phyloP scores from a whole-genome alignment of 2,797 vertebrate species.

The Cyclura pinguis region DNA sequence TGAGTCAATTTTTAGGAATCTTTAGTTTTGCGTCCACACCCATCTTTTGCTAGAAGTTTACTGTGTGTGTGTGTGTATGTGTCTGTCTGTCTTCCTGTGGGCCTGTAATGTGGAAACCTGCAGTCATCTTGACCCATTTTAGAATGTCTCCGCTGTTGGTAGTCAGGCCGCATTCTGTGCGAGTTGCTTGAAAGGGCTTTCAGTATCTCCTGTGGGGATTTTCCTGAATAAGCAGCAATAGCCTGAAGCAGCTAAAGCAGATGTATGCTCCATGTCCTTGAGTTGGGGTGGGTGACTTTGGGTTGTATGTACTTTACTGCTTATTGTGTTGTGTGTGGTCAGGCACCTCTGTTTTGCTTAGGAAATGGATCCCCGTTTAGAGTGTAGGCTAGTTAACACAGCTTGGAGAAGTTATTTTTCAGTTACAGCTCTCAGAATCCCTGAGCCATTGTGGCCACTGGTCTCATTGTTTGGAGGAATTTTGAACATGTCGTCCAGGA shows the following conservation, averaged over 20 bases:
- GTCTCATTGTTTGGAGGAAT: no score
- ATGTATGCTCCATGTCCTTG: conserved; percentile 23
- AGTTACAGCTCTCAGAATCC: no score
- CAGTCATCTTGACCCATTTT: conserved; percentile 16
- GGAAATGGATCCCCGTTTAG: background rate
- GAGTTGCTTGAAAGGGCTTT: conserved; percentile 18
- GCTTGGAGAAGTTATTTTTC: no score
- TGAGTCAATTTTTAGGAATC: conserved; percentile 46
- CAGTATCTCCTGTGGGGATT: background rate
- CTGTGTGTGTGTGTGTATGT: no score
- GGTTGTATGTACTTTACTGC: background rate
- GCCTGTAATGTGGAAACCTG: conserved; percentile 19
- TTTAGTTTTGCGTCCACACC: conserved; percentile 31
- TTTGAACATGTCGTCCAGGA: no score
- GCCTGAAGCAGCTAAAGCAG: conserved; percentile 12
- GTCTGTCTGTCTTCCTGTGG: conserved; percentile 4
- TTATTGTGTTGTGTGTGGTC: background rate
- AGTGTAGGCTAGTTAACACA: background rate
- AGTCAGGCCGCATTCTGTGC: conserved; percentile 5
- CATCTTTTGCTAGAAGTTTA: conserved; percentile 25
- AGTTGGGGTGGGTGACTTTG: background rate
- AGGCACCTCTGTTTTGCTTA: background rate
- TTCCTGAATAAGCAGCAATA: background rate
- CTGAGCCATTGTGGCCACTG: no score
- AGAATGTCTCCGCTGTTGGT: background rate